Evolutionary conservation across 2,113 vertebrate genomes (phyloP).

Genomic region (Patagioenas fasciata): DNA sequence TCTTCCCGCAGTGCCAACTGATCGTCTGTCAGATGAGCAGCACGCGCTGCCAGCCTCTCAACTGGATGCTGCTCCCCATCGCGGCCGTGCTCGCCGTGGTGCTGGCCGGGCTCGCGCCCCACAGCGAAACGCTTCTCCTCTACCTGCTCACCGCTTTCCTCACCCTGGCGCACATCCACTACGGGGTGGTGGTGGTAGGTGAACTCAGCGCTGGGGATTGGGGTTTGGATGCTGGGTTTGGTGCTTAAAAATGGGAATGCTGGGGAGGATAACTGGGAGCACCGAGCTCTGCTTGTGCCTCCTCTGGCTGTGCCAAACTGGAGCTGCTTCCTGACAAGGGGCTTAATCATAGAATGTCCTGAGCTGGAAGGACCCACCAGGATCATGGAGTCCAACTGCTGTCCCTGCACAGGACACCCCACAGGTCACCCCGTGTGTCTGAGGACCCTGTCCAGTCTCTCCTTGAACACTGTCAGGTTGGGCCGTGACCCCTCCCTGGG

Average conservation of each 20-base stretch:
- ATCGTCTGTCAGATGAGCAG: conserved; percentile 99
- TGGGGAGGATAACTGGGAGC: not conserved
- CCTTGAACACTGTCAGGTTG: too few relatives aligned
- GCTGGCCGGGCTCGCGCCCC: conserved; percentile 48
- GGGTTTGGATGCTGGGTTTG: not conserved
- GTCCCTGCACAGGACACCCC: too few relatives aligned
- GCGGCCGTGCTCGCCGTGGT: conserved; percentile 74
- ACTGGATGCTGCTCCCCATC: conserved; percentile 91
- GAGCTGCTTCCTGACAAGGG: not conserved
- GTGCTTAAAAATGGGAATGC: fast-evolving
- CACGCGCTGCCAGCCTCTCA: conserved; percentile 90
- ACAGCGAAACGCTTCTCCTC: conserved; percentile 80
- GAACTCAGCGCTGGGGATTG: fast-evolving
- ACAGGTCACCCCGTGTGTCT: too few relatives aligned
- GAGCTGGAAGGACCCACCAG: too few relatives aligned
- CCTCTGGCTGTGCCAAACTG: fast-evolving
- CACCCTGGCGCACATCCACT: conserved; percentile 90
- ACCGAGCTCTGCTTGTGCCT: not conserved
- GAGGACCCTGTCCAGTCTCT: too few relatives aligned
- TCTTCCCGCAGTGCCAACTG: conserved; percentile 86
- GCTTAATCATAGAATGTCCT: too few relatives aligned
- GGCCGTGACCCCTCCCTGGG: too few relatives aligned
- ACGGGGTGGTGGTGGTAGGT: conserved; percentile 93
- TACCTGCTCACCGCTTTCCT: conserved; percentile 79
- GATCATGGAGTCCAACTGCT: too few relatives aligned